Conservation (phyloP, 2,888 invertebrate species). For the Philereme transversata region DNA sequence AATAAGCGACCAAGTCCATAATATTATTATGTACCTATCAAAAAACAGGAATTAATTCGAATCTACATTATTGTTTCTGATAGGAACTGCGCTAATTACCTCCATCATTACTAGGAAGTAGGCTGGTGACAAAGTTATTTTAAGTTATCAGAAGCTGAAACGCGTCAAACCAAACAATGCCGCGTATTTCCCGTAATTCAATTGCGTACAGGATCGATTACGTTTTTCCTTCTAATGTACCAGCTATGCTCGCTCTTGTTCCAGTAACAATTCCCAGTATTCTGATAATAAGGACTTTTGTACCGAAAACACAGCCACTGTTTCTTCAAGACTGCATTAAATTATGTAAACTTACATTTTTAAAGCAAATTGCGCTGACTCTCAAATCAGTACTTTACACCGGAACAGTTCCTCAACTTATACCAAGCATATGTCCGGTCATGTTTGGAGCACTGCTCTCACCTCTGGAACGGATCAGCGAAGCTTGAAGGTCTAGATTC, state of each 20-base stretch:
- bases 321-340: too few relatives aligned
- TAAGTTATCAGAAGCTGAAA: constrained; percentile 24
- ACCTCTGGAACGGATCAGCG: too few relatives aligned
- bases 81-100: constrained; percentile 22
- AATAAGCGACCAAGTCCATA: constrained; percentile 4
- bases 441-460: too few relatives aligned
- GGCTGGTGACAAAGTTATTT: constrained; percentile 21
- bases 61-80: constrained; percentile 26
- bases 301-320: neutral
- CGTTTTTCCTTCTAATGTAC: constrained; percentile 32
- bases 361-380: too few relatives aligned
- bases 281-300: neutral
- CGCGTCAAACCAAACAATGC: constrained; percentile 17
- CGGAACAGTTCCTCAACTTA: too few relatives aligned
- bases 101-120: constrained; percentile 20
- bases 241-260: constrained; percentile 5
- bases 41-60: constrained; percentile 6
- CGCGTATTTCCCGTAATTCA: constrained; percentile 33
- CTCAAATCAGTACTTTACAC: too few relatives aligned
- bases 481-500: too few relatives aligned
- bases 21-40: constrained; percentile 3
- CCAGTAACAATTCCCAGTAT: neutral
- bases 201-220: constrained; percentile 28
- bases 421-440: too few relatives aligned
- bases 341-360: too few relatives aligned